Percentiles rank a stretch among this genome's conserved stretches.
phyloP scores from a whole-genome alignment of 2,888 invertebrate genomes.

The Acrocera orbiculus region DNA sequence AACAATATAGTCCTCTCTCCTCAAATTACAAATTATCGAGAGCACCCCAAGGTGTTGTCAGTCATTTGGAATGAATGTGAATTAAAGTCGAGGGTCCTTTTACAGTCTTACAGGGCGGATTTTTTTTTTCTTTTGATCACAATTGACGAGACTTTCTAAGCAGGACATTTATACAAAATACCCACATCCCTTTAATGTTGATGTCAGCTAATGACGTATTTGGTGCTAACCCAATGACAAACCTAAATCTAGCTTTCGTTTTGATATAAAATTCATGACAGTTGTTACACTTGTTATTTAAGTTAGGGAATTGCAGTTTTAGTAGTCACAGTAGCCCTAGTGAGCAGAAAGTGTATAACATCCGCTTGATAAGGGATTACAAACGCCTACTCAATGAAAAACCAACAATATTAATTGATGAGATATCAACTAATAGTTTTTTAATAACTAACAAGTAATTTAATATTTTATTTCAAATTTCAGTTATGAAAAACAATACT shows the following conservation, averaged over 20 bases:
- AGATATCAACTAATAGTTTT: no score
- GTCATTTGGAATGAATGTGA: slow-evolving; percentile 27
- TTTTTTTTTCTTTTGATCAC: slow-evolving; percentile 4
- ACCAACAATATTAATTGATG: no score
- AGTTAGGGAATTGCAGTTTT: no score
- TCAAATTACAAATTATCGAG: slow-evolving; percentile 20
- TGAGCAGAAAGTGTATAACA: no score
- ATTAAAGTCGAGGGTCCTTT: slow-evolving; percentile 11
- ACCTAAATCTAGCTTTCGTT: neutral
- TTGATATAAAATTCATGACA: slow-evolving; percentile 6
- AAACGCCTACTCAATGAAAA: no score
- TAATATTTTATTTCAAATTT: no score
- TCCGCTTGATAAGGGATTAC: no score
- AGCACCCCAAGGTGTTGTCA: slow-evolving; percentile 32
- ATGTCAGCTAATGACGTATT: neutral
- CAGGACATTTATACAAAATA: neutral
- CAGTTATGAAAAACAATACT: no score
- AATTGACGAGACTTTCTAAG: slow-evolving; percentile 5
- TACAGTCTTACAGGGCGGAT: slow-evolving; percentile 3
- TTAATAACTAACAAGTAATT: no score
- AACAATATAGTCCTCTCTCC: slow-evolving; percentile 17
- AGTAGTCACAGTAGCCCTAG: no score
- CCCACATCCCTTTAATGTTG: neutral
- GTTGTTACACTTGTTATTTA: slow-evolving; percentile 5
- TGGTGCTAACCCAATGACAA: neutral